Evolutionary conservation across 2,888 invertebrate genomes (phyloP), one percentile per base, ranked within the genome.

Genomic region (Tiliacea aurago): DNA sequence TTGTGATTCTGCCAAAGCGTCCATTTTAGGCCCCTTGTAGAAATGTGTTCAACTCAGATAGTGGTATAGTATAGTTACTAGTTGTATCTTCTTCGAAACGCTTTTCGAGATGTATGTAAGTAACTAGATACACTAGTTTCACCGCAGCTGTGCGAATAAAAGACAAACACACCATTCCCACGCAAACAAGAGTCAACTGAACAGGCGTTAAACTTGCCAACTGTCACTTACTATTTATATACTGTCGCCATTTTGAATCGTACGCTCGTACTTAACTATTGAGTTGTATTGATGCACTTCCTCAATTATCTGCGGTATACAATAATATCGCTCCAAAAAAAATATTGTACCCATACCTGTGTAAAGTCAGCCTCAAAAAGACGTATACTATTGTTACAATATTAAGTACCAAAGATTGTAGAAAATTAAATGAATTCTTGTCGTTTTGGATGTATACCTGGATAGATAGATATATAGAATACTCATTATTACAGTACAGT

Each of bases 131-230:
- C 49, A 47, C 41, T 18, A 20, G 23, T 59, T n/a, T 41, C 62
- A 10, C 51, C 49, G 28, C 75, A 65, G 55, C 64, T 68, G 45
- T 53, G n/a, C 37, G 33, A 74, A 76, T 56, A 68, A 71, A 81
- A 71, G 33, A 65, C 23, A 81, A 76, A 76, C 15, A 58, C 47
- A 80, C 33, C 45, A 41, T 13, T 66, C 55, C 63, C 49, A 23
- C n/a, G 10, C 63, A 59, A 76, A 55, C 37, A 55, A 55, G 20
- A 64, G 56, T 64, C 28, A 76, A 76, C 63, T 64, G 55, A 63
- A 41, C 71, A 76, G 66, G 59, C 63, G 58, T 61, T 62, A 69
- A 18, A 55, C 67, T 68, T 71, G 51, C 63, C 51, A 67, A 81
- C 67, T 64, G 51, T 47, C 63, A 70, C 43, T 58, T 76, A 65